Evolutionary conservation across 2,797 vertebrate genomes (phyloP).

Genomic region (Buceros bicornis): DNA sequence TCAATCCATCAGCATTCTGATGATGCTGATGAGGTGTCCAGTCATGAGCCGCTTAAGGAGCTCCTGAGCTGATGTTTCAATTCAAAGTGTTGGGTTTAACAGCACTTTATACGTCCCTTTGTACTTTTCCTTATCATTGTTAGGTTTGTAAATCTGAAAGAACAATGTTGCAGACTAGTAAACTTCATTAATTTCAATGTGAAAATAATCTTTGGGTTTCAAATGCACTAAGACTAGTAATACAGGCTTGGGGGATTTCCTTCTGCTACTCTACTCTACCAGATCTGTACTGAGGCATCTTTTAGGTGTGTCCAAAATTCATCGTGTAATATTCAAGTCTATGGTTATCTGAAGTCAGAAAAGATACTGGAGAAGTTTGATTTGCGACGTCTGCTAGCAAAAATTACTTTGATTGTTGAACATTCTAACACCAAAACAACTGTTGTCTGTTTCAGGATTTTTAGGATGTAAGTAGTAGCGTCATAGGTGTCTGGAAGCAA

Average conservation of each 20-base stretch:
- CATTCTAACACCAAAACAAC: not conserved
- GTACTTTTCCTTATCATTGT: not conserved
- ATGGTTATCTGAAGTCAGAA: not conserved
- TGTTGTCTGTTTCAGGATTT: not conserved
- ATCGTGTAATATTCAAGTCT: not conserved
- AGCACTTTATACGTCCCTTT: not conserved
- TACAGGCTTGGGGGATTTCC: not conserved
- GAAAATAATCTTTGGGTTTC: not conserved
- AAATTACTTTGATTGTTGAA: not conserved
- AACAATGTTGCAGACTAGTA: not conserved
- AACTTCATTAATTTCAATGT: not conserved
- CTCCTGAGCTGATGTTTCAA: not conserved
- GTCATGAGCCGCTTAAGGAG: not conserved
- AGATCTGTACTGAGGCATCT: not conserved
- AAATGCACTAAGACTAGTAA: not conserved
- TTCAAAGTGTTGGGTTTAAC: not conserved
- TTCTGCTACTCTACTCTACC: not conserved
- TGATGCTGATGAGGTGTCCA: not conserved
- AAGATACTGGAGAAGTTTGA: not conserved
- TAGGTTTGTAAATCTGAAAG: not conserved
- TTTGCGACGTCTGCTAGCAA: not conserved
- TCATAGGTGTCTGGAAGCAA: not conserved
- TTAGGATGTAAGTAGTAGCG: not conserved
- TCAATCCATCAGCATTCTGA: not conserved
- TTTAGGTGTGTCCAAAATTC: not conserved